A percentile compares a stretch with the other conserved stretches of the same genome.
These are phyloP conservation scores for Drosophila ambigua DNA, from an alignment of 1,140 invertebrate genomes.

Conservation along the genomic window DNA sequence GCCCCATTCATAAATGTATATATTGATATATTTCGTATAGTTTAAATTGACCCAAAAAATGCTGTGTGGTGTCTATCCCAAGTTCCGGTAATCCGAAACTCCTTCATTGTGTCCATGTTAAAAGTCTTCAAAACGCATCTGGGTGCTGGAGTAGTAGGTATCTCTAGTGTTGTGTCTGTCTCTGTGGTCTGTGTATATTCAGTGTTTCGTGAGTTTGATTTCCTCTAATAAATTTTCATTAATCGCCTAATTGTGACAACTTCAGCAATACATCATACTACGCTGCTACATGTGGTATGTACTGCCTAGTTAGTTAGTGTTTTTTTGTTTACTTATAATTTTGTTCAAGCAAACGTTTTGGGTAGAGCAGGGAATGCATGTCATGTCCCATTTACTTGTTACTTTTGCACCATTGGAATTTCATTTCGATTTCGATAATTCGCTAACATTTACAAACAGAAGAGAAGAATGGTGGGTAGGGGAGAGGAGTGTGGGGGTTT, in stretches of 20 bases:
- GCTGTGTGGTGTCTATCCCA: constrained; percentile 9
- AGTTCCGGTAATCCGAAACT: constrained; percentile 26
- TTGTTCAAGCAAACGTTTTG: constrained; percentile 47
- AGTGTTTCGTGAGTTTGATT: not conserved
- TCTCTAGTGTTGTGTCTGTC: constrained; percentile 21
- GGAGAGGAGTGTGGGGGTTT: not conserved
- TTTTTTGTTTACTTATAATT: constrained; percentile 24
- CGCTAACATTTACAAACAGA: constrained; percentile 76
- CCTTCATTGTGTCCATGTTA: constrained; percentile 32
- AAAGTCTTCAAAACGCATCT: constrained; percentile 69
- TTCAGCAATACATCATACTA: constrained; percentile 57
- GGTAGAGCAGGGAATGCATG: constrained; percentile 10
- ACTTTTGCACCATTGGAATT: constrained; percentile 80
- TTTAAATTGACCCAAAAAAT: constrained; percentile 73
- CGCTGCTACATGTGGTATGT: constrained; percentile 30
- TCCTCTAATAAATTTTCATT: constrained; percentile 10
- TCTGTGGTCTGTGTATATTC: not conserved
- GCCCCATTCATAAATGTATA: constrained; percentile 22
- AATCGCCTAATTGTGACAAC: constrained; percentile 53
- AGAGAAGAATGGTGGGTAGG: constrained; percentile 12
- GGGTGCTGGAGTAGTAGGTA: constrained; percentile 36
- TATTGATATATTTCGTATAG: constrained; percentile 22
- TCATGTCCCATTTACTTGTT: constrained; percentile 39
- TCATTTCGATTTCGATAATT: constrained; percentile 42
- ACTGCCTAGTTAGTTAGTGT: constrained; percentile 45